Evolutionary conservation across 2,113 vertebrate genomes (phyloP), one percentile per base, ranked within the genome.

Genomic region (Alosa alosa): DNA sequence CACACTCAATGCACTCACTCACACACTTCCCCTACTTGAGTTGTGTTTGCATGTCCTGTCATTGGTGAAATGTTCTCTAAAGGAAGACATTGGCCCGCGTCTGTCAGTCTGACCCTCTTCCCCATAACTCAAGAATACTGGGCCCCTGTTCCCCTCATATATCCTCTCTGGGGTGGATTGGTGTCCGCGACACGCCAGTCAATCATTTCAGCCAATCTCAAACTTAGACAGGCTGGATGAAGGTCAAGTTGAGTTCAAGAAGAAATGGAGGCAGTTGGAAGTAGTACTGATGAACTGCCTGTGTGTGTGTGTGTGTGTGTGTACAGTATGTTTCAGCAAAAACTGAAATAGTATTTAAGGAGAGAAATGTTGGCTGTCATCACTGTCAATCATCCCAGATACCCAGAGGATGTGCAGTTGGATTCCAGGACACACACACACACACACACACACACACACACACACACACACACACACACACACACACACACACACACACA

Each of bases 281-380:
- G 64, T 72, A 39, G 3, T 15, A 15, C 72, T 78, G 72, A 78
- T 78, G 72, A 78, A 11, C 72, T 78, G 13, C 7, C 4, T 47
- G 46, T 9, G 4, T 25, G 25, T 25, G n/a, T 72, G 64, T 78
- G 36, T 31, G 31, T 31, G 31, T 31, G 31, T 31, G 31, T 31
- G 31, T 31, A 1, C 1, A 31, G 68, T 36, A 9, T 75, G 68
- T 36, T 10, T 75, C 25, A 36, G 68, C 31, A 50, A 25, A 68
- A n/a, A 68, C 6, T 68, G 64, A 68, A 64, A 68, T 31, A 31
- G 5, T 68, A 6, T 68, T 68, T 68, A 31, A 11, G 64, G 64
- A 36, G 81, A 49, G 50, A 85, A 87, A 85, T 78, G 84, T 85
- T 88, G 46, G 39, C 60, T 50, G 81, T 72, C 81, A 83, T 72